phyloP scores from a whole-genome alignment of 2,797 vertebrate genomes.

The Selene dorsalis region DNA sequence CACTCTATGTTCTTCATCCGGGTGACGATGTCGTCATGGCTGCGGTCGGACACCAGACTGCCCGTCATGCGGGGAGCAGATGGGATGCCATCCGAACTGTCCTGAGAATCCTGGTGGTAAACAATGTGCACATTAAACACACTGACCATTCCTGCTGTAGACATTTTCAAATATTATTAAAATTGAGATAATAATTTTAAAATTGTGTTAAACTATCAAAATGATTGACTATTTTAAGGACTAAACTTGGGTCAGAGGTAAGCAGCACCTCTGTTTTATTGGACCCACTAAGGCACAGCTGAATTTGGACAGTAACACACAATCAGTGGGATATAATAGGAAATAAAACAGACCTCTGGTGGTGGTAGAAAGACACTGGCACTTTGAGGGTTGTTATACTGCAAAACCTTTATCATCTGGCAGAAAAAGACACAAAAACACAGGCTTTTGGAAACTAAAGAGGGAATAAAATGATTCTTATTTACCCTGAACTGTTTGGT shows the following conservation, averaged over 20 bases:
- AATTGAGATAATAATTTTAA: not conserved
- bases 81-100: constrained; percentile 95
- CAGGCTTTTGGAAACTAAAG: constrained; percentile 69
- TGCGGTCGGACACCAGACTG: constrained; percentile 95
- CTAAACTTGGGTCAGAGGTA: constrained; percentile 45
- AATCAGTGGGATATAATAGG: constrained; percentile 74
- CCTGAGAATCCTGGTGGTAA: constrained; percentile 91
- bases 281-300: constrained; percentile 51
- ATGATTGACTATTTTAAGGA: not conserved
- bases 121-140: constrained; percentile 14
- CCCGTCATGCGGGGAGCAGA: constrained; percentile 95
- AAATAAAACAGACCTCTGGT: constrained; percentile 87
- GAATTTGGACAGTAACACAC: constrained; percentile 68
- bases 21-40: constrained; percentile 96
- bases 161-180: not conserved
- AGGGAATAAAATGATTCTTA: constrained; percentile 48
- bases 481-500: constrained; percentile 31
- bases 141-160: not conserved
- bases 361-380: constrained; percentile 85
- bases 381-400: constrained; percentile 86
- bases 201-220: not conserved
- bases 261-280: constrained; percentile 54
- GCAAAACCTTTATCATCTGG: constrained; percentile 89
- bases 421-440: constrained; percentile 80
- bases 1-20: constrained; percentile 99